Conservation (phyloP, 2,797 vertebrate species). For the Trachops cirrhosus region DNA sequence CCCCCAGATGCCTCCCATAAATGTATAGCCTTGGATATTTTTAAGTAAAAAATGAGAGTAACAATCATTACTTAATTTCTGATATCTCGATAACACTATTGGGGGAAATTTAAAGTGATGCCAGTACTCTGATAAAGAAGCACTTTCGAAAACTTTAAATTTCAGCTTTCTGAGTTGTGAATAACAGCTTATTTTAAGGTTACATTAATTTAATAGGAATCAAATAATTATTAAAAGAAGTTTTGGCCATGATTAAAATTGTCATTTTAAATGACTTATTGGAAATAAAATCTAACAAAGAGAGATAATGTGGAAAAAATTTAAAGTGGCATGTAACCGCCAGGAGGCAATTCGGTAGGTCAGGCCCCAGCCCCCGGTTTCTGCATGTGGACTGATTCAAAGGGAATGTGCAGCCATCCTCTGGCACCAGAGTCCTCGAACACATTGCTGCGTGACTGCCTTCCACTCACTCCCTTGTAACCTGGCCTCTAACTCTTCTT, state of each 20-base stretch:
- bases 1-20: neutral
- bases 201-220: neutral
- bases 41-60: neutral
- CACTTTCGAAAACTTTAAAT: neutral
- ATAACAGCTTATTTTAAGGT: neutral
- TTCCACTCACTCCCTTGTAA: neutral
- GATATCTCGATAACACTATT: neutral
- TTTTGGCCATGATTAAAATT: neutral
- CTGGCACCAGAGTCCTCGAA: neutral
- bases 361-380: neutral
- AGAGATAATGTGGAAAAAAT: neutral
- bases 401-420: neutral
- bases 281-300: neutral
- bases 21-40: neutral
- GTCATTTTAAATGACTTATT: neutral
- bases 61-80: neutral
- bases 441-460: neutral
- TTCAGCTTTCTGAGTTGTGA: neutral
- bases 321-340: neutral
- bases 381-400: neutral
- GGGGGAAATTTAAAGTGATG: neutral
- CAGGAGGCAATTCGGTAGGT: neutral
- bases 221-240: constrained; percentile 25
- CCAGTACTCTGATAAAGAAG: neutral
- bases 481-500: neutral